These are phyloP conservation scores for Mamestra configurata DNA, from an alignment of 1,140 invertebrate genomes.

Conservation along the genomic window DNA sequence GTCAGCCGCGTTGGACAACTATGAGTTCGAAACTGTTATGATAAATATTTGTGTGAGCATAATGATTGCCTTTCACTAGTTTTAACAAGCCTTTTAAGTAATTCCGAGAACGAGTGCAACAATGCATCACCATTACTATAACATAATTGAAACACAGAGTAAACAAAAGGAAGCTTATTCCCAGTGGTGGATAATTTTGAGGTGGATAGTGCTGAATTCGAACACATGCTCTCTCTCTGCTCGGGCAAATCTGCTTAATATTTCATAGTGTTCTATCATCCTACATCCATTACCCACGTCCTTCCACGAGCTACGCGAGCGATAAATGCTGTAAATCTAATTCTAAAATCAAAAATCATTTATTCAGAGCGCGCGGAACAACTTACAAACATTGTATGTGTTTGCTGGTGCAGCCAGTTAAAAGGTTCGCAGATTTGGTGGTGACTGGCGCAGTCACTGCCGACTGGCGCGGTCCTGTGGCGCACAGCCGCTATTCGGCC, in stretches of 20 bases:
- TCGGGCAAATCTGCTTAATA: background rate
- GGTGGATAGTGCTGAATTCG: background rate
- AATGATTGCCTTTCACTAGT: conserved; percentile 19
- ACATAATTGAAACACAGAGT: background rate
- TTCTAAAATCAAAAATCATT: conserved; percentile 47
- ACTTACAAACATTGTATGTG: conserved; percentile 43
- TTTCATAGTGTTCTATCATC: background rate
- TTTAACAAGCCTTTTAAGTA: background rate
- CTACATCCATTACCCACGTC: conserved; percentile 23
- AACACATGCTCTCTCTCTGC: background rate
- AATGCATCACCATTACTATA: background rate
- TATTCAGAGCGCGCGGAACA: conserved; percentile 34
- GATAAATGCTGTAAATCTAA: conserved; percentile 45
- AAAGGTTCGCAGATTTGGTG: conserved; percentile 55
- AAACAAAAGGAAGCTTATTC: background rate
- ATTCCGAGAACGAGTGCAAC: background rate
- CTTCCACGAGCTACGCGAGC: conserved; percentile 5
- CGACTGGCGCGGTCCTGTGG: conserved; percentile 41
- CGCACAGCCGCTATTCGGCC: conserved; percentile 35
- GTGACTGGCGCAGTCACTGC: background rate
- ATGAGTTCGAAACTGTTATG: conserved; percentile 30
- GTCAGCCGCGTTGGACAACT: conserved; percentile 30
- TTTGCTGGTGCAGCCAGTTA: conserved; percentile 46
- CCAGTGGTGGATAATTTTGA: background rate
- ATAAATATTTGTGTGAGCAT: conserved; percentile 22